Evolutionary conservation across 1,140 invertebrate species (phyloP), one percentile per base, ranked within the genome.

Genomic region (Microplitis mediator): DNA sequence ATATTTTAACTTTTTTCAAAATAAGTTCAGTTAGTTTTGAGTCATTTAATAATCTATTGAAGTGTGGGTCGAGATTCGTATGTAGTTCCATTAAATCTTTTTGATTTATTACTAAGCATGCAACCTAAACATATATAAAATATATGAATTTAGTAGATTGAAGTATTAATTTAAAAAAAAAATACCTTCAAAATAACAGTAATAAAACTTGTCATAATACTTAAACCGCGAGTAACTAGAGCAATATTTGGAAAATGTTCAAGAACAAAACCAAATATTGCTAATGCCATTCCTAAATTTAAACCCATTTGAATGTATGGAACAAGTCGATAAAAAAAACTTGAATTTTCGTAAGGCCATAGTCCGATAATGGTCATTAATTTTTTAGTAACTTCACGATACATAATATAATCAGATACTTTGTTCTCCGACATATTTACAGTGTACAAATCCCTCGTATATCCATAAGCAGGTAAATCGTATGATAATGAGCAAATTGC

Each of bases 221-320:
- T 58, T 9, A 58, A 23, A 6, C 54, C 54, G 14, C 54, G 14
- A 9, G 16, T 58, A 4, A 58, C 23, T 9, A 58, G 23, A 5
- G 8, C 23, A 31, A 58, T 58, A 58, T 58, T 58, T 9, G 14
- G 14, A 9, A 23, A 23, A 58, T 58, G 54, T 16, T 9, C 54
- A 23, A 9, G 54, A 16, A 58, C 54, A 31, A 58, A 58, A 8
- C 64, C 64, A 67, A 67, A 34, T n/a, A 67, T 51, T 39, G 14
- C 45, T 9, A 51, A 16, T 3, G 16, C 32, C 14, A 35, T 67
- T 34, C 13, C 13, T 1, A 35, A 31, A 34, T 14, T n/a, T 50
- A 67, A 4, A 8, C 3, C 8, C 13, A 54, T n/a, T 35, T 34
- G 9, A 5, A 54, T 5, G 11, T 54, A 67, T 11, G 51, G 45